phyloP scores from a whole-genome alignment of 2,113 vertebrate species.

The Lamprotornis superbus region DNA sequence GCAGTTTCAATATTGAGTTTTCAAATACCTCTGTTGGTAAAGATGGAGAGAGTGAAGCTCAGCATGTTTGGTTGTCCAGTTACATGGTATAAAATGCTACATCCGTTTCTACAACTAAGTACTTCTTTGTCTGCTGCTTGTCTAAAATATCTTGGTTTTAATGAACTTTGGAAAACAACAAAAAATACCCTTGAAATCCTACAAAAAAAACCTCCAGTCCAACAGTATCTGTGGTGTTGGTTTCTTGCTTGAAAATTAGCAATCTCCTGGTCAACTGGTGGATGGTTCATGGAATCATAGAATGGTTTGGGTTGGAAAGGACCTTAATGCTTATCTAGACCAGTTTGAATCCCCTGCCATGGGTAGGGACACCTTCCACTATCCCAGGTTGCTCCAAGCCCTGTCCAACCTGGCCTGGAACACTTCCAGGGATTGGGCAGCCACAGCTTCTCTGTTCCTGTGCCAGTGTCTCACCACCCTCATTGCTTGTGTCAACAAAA shows the following conservation, averaged over 20 bases:
- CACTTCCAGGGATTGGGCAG: accelerated
- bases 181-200: background rate
- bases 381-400: background rate
- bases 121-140: background rate
- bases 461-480: background rate
- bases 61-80: accelerated
- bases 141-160: background rate
- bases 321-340: background rate
- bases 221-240: background rate
- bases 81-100: background rate
- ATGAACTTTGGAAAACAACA: background rate
- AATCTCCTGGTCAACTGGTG: accelerated
- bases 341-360: background rate
- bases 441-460: background rate
- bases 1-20: background rate
- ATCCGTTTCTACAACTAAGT: background rate
- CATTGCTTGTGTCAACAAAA: background rate
- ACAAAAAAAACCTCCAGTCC: too few species aligned
- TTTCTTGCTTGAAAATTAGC: background rate
- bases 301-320: background rate
- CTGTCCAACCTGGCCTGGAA: accelerated
- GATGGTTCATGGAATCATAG: background rate
- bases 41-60: background rate
- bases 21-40: background rate
- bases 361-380: background rate